These are phyloP conservation scores for Pelagia noctiluca DNA, from an alignment of 30 jellyfish, hydroid and myxozoan genomes.

Conservation along the genomic window DNA sequence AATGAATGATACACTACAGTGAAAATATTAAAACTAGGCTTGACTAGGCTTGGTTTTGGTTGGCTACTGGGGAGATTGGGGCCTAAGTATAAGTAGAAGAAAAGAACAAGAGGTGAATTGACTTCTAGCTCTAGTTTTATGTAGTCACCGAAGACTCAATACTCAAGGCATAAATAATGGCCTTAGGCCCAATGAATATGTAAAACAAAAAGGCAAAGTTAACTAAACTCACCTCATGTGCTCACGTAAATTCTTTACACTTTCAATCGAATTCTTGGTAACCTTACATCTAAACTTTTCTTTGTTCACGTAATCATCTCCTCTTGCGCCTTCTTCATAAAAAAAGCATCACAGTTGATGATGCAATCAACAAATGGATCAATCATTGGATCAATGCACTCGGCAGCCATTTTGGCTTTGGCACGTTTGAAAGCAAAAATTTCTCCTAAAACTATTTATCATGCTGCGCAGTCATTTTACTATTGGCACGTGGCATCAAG, in stretches of 20 bases:
- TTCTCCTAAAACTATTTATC: constrained; percentile 3
- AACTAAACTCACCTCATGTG: constrained; percentile 1
- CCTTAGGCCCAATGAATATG: constrained; percentile 1
- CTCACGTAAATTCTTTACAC: constrained; percentile 13
- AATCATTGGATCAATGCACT: constrained; percentile 1
- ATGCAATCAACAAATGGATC: not conserved
- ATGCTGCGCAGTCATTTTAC: constrained; percentile 36
- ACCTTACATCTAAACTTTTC: constrained; percentile 7
- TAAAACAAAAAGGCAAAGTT: constrained; percentile 1
- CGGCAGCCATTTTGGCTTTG: constrained; percentile 26
- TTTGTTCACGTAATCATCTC: constrained; percentile 1
- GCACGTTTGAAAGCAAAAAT: constrained; percentile 3
- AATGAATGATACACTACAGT: constrained; percentile 2
- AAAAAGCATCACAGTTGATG: constrained; percentile 12
- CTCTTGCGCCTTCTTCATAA: constrained; percentile 17
- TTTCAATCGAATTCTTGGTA: not conserved
- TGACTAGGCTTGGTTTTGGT: constrained; percentile 6
- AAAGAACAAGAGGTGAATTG: constrained; percentile 3
- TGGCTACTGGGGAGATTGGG: constrained; percentile 10
- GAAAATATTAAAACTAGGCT: constrained; percentile 1
- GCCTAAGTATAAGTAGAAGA: not conserved
- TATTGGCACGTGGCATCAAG: constrained; percentile 36
- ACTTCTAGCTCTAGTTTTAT: constrained; percentile 2
- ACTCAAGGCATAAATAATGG: constrained; percentile 3
- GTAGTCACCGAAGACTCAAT: constrained; percentile 6